Base-by-base conservation (phyloP, 2,888 invertebrate species). In the Hermodice carunculata region DNA sequence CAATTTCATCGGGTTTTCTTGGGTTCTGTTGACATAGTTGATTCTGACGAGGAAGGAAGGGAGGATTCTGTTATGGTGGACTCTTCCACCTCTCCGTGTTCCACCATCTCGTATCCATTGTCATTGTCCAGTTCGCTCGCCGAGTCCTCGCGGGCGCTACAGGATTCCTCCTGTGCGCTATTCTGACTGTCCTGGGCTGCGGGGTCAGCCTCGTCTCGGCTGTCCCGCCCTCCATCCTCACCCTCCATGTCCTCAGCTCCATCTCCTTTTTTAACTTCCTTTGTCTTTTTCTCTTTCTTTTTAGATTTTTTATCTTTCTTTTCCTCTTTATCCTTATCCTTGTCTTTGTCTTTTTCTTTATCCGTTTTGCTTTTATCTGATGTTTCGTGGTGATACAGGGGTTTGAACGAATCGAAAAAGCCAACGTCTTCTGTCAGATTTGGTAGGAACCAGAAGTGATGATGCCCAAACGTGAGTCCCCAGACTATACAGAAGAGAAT, bases 341-440 rank as follows among this genome's bases (percentile, higher is more conserved):
- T 31, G 48, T 69, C 67, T 42, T 74, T 67, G 59, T 72, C 67
- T 34, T 69, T 61, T 37, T 70, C 60, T 70, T 74, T 70, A 54
- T 74, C 69, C 22, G 70, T 37, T 14, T 65, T 51, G 46, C 42
- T 67, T 43, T 51, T 69, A 24, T 63, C 58, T 62, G 68, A 42
- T 61, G 22, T 53, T 48, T 78, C 78, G 59, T 80, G 78, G 70
- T 75, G 92, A 87, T 97, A 98, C 0, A 97, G 88, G 2, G 99
- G 99, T 93, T 96, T 95, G 88, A 99, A 99, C 0, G 98, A 98
- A 6, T 98, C 98, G 75, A 98, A 93, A 89, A 99, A 96, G 58
- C 99, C 98, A 31, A 98, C 98, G 84, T 99, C 99, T 87, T 98
- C 99, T 0, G 97, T 97, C 46, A 99, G 89, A 88, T 99, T 99